Percentiles rank a stretch among this genome's conserved stretches.
phyloP scores from a whole-genome alignment of 2,113 vertebrate species.

The Pyxicephalus adspersus region DNA sequence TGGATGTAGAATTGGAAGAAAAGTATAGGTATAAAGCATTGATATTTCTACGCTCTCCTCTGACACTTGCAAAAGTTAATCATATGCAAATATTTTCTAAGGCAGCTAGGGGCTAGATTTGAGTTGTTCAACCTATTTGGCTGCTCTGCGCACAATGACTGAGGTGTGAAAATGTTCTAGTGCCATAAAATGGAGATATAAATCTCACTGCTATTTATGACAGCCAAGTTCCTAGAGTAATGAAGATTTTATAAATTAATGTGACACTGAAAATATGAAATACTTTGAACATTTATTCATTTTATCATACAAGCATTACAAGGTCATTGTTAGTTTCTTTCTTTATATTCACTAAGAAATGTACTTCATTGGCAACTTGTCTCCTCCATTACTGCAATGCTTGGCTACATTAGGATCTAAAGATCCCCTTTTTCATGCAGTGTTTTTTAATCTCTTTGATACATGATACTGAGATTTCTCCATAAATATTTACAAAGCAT shows the following conservation, averaged over 20 bases:
- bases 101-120: constrained; percentile 20
- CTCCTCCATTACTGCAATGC: too few relatives aligned
- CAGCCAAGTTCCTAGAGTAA: constrained; percentile 4
- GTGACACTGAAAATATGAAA: constrained; percentile 34
- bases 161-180: constrained; percentile 37
- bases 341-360: not conserved
- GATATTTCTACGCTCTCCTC: not conserved
- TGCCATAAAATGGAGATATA: constrained; percentile 31
- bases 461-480: too few relatives aligned
- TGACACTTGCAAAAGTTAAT: constrained; percentile 13
- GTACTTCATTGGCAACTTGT: too few relatives aligned
- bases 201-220: constrained; percentile 49
- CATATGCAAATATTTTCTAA: not conserved
- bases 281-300: constrained; percentile 24
- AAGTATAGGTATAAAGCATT: not conserved
- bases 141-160: constrained; percentile 24
- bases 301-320: not conserved
- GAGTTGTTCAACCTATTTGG: constrained; percentile 15
- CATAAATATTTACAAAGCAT: too few relatives aligned
- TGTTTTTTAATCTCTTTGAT: too few relatives aligned
- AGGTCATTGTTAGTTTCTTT: constrained; percentile 22
- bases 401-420: too few relatives aligned
- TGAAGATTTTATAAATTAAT: constrained; percentile 46
- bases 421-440: too few relatives aligned
- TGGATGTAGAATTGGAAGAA: not conserved